A percentile compares a stretch with the other conserved stretches of the same genome.
These are phyloP conservation scores for Hiodon alosoides DNA, from an alignment of 2,113 vertebrate genomes.

Conservation along the genomic window DNA sequence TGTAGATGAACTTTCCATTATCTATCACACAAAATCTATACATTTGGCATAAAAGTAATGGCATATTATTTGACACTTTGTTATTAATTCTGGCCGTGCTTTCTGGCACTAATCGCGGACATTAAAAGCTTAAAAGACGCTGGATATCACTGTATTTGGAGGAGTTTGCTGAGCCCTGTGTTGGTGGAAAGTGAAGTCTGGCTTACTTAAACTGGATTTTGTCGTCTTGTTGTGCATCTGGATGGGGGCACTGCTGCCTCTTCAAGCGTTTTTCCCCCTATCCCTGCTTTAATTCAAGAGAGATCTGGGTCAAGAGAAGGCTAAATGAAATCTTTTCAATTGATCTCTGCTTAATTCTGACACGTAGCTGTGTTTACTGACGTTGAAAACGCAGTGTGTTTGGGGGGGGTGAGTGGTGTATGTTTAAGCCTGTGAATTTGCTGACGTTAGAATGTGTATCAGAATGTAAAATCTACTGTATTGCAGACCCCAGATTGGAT, in stretches of 20 bases:
- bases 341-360: slow-evolving; percentile 16
- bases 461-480: too few species aligned
- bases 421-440: background rate
- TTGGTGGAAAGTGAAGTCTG: slow-evolving; percentile 30
- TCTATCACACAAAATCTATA: slow-evolving; percentile 31
- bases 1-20: slow-evolving; percentile 17
- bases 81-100: slow-evolving; percentile 33
- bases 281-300: slow-evolving; percentile 38
- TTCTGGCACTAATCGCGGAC: slow-evolving; percentile 40
- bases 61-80: slow-evolving; percentile 24
- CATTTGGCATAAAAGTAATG: slow-evolving; percentile 13
- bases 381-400: background rate
- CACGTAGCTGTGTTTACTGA: background rate
- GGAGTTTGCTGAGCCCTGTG: slow-evolving; percentile 23
- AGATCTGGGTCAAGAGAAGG: slow-evolving; percentile 45
- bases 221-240: slow-evolving; percentile 40
- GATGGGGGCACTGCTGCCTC: slow-evolving; percentile 27
- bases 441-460: too few species aligned
- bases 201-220: slow-evolving; percentile 43
- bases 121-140: slow-evolving; percentile 44
- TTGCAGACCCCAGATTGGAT: too few species aligned
- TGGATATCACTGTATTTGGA: slow-evolving; percentile 14
- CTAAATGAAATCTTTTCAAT: slow-evolving; percentile 37
- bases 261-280: background rate
- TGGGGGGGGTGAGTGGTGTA: background rate